phyloP scores from a whole-genome alignment of 2,113 vertebrate species.

The Vimba vimba region DNA sequence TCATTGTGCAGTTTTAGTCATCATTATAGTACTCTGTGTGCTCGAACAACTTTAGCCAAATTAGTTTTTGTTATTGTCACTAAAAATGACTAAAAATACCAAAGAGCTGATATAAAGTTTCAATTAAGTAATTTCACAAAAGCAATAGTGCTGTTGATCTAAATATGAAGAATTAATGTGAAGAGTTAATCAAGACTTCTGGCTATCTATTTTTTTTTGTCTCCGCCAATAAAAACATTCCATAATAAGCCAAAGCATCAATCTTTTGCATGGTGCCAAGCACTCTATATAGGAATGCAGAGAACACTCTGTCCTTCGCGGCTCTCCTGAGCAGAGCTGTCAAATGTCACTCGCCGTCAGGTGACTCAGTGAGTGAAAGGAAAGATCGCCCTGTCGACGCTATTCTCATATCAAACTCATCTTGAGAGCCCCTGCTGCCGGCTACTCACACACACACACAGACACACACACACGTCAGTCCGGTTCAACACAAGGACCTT shows the following conservation, averaged over 20 bases:
- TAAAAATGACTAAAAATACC: background rate
- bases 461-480: conserved; percentile 49
- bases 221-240: background rate
- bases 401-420: conserved; percentile 54
- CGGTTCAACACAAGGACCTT: conserved; percentile 39
- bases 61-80: background rate
- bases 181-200: background rate
- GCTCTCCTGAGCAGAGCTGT: conserved; percentile 35
- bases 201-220: background rate
- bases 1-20: background rate
- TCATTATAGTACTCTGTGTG: background rate
- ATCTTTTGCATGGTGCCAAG: background rate
- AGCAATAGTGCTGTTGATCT: too few relatives aligned
- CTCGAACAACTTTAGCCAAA: background rate
- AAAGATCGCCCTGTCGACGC: conserved; percentile 25
- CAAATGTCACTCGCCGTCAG: conserved; percentile 41
- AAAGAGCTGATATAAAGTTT: background rate
- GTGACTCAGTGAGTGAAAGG: conserved; percentile 27
- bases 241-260: background rate
- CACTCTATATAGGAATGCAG: background rate
- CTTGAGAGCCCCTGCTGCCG: conserved; percentile 30
- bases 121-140: background rate
- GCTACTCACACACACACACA: conserved; percentile 47
- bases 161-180: background rate
- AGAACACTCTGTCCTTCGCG: conserved; percentile 46